These are phyloP conservation scores for Tridacna crocea DNA, from an alignment of 2,888 invertebrate genomes.

Conservation along the genomic window DNA sequence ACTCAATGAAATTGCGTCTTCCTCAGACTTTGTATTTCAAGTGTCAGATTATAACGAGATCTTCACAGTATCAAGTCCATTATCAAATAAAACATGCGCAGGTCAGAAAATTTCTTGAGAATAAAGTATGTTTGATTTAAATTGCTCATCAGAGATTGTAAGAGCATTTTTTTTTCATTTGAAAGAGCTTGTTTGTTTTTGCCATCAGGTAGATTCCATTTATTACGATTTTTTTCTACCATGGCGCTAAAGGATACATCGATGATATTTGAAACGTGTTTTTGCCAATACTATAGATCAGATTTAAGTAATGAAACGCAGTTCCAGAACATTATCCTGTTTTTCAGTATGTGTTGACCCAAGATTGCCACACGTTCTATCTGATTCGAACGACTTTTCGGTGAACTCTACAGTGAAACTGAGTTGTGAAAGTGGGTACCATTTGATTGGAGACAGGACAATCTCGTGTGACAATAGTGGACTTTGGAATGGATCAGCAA, in stretches of 20 bases:
- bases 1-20: constrained; percentile 1
- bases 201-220: too few relatives aligned
- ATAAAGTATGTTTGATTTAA: too few relatives aligned
- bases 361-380: neutral
- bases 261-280: too few relatives aligned
- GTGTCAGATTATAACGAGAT: neutral
- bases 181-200: too few relatives aligned
- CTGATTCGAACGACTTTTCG: neutral
- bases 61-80: constrained; percentile 3
- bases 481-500: neutral
- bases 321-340: too few relatives aligned
- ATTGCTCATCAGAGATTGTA: too few relatives aligned
- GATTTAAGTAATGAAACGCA: too few relatives aligned
- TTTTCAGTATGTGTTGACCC: neutral
- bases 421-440: neutral
- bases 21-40: neutral
- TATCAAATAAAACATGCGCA: constrained; percentile 3
- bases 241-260: too few relatives aligned
- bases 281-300: too few relatives aligned
- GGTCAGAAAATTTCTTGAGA: neutral
- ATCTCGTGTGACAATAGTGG: neutral
- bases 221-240: too few relatives aligned
- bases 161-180: too few relatives aligned
- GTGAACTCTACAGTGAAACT: neutral
- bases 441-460: neutral